Evolutionary conservation across 2,888 invertebrate genomes (phyloP).

Genomic region (Geophilus truncorum): DNA sequence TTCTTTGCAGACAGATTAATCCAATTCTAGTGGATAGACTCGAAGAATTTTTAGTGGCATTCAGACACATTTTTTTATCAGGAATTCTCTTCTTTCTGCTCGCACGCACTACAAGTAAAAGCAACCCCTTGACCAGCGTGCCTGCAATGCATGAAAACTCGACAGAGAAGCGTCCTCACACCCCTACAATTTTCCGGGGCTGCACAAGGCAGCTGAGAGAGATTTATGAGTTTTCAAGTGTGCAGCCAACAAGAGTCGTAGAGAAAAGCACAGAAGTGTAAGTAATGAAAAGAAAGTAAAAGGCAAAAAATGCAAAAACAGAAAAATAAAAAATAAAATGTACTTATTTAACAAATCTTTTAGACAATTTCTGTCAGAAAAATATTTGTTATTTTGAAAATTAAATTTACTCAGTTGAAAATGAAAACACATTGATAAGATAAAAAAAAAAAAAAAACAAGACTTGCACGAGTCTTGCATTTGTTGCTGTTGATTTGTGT

Average conservation of each 20-base stretch:
- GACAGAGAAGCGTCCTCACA: constrained; percentile 1
- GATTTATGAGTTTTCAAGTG: constrained; percentile 7
- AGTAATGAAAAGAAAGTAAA: neutral
- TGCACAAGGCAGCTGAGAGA: neutral
- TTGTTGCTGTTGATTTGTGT: neutral
- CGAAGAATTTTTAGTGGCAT: no score
- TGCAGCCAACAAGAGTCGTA: neutral
- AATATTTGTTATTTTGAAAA: no score
- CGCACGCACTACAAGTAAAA: neutral
- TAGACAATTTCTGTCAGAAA: no score
- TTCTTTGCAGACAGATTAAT: neutral
- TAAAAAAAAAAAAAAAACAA: no score
- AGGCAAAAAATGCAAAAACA: neutral
- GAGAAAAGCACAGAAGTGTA: neutral
- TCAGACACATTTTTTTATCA: neutral
- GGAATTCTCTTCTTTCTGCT: neutral
- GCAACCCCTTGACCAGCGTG: constrained; percentile 4
- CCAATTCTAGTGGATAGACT: neutral
- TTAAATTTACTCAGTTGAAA: no score
- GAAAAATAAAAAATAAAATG: no score
- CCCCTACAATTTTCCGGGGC: neutral
- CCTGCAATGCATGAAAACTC: neutral
- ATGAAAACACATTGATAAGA: no score
- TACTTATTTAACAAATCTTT: neutral
- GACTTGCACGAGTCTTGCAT: no score